Evolutionary conservation across 2,888 invertebrate genomes (phyloP).

Genomic region (Drosophila flavopinicola): DNA sequence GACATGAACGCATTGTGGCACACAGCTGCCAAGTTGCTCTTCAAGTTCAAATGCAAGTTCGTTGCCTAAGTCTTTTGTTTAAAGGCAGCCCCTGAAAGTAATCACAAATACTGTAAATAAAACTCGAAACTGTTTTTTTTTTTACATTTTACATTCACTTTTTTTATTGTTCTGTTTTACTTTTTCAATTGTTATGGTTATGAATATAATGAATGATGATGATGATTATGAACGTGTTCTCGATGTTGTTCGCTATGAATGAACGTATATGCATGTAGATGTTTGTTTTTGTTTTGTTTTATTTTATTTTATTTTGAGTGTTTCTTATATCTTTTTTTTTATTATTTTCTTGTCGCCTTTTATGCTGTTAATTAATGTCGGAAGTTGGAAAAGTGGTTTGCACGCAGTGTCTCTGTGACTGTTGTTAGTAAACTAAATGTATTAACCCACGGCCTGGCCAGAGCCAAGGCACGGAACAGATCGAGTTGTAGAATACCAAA

Average conservation of each 20-base stretch:
- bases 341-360: constrained; percentile 46
- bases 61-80: constrained; percentile 42
- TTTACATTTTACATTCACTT: constrained; percentile 81
- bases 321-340: constrained; percentile 22
- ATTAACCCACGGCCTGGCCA: constrained; percentile 57
- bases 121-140: constrained; percentile 22
- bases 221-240: constrained; percentile 71
- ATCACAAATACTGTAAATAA: constrained; percentile 8
- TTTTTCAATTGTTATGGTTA: constrained; percentile 79
- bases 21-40: neutral
- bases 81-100: neutral
- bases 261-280: constrained; percentile 58
- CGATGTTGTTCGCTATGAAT: constrained; percentile 62
- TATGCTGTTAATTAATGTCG: constrained; percentile 65
- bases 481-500: constrained; percentile 73
- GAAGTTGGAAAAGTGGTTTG: constrained; percentile 59
- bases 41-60: constrained; percentile 31
- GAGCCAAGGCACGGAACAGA: constrained; percentile 56
- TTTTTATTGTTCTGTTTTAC: constrained; percentile 75
- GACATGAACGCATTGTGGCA: neutral
- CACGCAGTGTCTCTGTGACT: constrained; percentile 41
- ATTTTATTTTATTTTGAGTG: constrained; percentile 30
- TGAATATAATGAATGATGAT: constrained; percentile 81
- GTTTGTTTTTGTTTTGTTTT: constrained; percentile 30
- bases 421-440: constrained; percentile 64